These are phyloP conservation scores for Ianthella basta DNA, from an alignment of 37 sponge, comb jelly and placozoan genomes.

Conservation along the genomic window DNA sequence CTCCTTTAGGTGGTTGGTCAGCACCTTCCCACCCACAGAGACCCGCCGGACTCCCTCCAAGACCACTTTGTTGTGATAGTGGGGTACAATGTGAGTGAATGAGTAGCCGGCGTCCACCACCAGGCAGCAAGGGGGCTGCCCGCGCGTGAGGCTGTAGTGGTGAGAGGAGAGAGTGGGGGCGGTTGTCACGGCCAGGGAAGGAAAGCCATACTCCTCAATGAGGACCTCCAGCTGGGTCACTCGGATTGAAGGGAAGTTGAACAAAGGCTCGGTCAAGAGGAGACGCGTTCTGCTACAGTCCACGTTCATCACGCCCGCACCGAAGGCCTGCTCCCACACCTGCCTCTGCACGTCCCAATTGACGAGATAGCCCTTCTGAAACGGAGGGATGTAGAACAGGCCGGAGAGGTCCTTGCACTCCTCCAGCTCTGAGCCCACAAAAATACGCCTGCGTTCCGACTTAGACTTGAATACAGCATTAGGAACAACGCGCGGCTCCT, in stretches of 20 bases:
- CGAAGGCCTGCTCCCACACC: constrained; percentile 90
- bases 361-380: constrained; percentile 94
- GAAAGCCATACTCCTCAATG: constrained; percentile 94
- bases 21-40: constrained; percentile 95
- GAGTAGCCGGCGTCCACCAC: constrained; percentile 94
- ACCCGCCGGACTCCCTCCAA: constrained; percentile 68
- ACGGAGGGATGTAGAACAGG: constrained; percentile 81
- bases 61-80: constrained; percentile 64
- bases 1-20: constrained; percentile 96
- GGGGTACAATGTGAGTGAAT: constrained; percentile 95
- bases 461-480: constrained; percentile 77
- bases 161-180: constrained; percentile 67
- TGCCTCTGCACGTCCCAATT: constrained; percentile 97
- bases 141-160: constrained; percentile 48
- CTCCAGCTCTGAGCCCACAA: constrained; percentile 86
- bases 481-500: constrained; percentile 61
- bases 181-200: constrained; percentile 64
- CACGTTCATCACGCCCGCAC: constrained; percentile 43
- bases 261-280: constrained; percentile 89
- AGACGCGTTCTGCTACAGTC: constrained; percentile 40
- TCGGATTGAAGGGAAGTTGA: constrained; percentile 92
- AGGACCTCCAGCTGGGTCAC: constrained; percentile 89
- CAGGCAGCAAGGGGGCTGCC: constrained; percentile 58
- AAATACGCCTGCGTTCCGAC: constrained; percentile 79
- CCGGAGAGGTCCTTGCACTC: constrained; percentile 93